Evolutionary conservation across 2,888 invertebrate species (phyloP).

Genomic region (Tetragonula carbonaria): DNA sequence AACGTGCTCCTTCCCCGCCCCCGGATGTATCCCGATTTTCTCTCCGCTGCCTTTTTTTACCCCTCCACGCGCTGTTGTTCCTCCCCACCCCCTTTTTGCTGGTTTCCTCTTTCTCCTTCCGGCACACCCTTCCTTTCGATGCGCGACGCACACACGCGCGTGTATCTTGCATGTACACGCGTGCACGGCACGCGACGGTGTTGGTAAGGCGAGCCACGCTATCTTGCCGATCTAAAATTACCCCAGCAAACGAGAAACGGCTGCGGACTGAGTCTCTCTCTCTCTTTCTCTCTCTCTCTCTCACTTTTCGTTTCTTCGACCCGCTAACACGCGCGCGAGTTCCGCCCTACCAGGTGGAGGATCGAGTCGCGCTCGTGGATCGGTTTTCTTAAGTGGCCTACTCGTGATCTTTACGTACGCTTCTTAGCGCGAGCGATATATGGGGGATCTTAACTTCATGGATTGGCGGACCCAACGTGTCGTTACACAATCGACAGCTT

Average conservation of each 20-base stretch:
- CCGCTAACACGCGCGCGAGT: slow-evolving; percentile 20
- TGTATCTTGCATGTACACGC: neutral
- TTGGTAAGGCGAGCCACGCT: slow-evolving; percentile 69
- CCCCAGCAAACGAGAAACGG: slow-evolving; percentile 77
- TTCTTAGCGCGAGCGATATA: neutral
- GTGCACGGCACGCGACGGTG: neutral
- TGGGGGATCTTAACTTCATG: neutral
- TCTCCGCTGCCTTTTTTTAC: slow-evolving; percentile 30
- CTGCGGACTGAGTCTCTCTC: slow-evolving; percentile 44
- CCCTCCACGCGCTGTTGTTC: slow-evolving; percentile 40
- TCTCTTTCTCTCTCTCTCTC: slow-evolving; percentile 33
- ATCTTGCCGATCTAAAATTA: slow-evolving; percentile 83
- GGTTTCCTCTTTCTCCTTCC: slow-evolving; percentile 47
- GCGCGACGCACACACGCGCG: neutral
- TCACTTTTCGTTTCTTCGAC: slow-evolving; percentile 17
- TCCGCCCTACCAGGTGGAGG: slow-evolving; percentile 41
- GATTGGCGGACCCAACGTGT: neutral
- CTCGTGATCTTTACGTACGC: neutral
- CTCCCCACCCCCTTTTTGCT: slow-evolving; percentile 21
- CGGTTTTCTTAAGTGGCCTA: slow-evolving; percentile 12
- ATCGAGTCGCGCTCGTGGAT: slow-evolving; percentile 13
- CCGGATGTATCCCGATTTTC: slow-evolving; percentile 33
- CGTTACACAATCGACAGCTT: neutral
- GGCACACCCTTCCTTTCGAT: neutral
- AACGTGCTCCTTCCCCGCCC: slow-evolving; percentile 4